Conservation (phyloP, 1,140 invertebrate species). For the Oscheius sp. region DNA sequence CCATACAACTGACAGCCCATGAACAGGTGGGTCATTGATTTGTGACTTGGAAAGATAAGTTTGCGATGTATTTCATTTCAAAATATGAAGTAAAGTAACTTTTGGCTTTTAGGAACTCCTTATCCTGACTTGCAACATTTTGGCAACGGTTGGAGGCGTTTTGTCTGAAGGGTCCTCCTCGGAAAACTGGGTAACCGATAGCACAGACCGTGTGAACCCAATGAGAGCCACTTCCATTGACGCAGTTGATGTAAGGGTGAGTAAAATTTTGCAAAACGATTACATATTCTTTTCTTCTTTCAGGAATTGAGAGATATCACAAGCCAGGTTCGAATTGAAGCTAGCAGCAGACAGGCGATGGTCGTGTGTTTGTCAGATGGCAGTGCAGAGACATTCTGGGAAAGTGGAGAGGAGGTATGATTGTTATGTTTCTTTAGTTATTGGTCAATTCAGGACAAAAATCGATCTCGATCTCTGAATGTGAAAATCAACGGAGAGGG, state of each 20-base stretch:
- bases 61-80: no score
- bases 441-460: conserved; percentile 43
- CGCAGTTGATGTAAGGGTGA: conserved; percentile 19
- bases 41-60: not conserved
- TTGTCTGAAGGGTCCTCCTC: conserved; percentile 56
- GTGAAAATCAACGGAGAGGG: conserved; percentile 60
- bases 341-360: conserved; percentile 80
- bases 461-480: conserved; percentile 80
- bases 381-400: conserved; percentile 98
- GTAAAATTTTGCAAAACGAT: conserved; percentile 13
- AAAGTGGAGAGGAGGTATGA: conserved; percentile 85
- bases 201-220: not conserved
- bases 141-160: conserved; percentile 84
- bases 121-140: conserved; percentile 76
- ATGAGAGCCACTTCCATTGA: not conserved
- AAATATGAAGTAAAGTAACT: no score
- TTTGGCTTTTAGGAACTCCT: conserved; percentile 37
- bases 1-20: conserved; percentile 57
- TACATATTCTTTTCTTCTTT: conserved; percentile 6
- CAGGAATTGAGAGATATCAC: conserved; percentile 34
- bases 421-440: not conserved
- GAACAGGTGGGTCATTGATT: conserved; percentile 43
- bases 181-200: not conserved
- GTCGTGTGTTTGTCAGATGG: conserved; percentile 84
- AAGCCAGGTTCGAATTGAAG: conserved; percentile 7